Evolutionary conservation across 35 echinoderm and acorn worm species (phyloP).

Genomic region (Heliocidaris erythrogramma): DNA sequence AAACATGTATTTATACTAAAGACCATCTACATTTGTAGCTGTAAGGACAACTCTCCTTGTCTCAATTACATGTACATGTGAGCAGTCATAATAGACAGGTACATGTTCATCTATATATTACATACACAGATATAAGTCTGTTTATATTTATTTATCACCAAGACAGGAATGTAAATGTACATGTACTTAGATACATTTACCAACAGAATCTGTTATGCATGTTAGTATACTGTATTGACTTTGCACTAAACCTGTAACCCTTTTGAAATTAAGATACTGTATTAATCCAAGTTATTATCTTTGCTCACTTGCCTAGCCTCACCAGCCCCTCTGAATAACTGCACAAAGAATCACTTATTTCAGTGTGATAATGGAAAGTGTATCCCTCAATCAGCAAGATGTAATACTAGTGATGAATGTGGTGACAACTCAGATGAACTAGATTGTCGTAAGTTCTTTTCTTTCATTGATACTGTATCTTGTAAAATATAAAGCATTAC

Average conservation of each 20-base stretch:
- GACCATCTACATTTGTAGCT: no score
- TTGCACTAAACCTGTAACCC: not conserved
- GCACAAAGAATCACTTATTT: conserved; percentile 47
- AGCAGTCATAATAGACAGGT: no score
- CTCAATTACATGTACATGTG: no score
- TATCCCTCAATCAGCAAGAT: conserved; percentile 32
- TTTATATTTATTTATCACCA: no score
- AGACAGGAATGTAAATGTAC: no score
- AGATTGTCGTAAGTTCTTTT: conserved; percentile 68
- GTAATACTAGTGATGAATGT: conserved; percentile 72
- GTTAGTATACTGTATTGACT: not conserved
- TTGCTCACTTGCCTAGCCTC: not conserved
- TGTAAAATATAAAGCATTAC: not conserved
- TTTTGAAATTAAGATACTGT: not conserved
- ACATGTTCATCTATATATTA: no score
- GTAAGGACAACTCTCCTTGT: no score
- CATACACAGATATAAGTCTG: no score
- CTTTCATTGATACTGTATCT: not conserved
- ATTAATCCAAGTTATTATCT: no score
- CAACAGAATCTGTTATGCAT: not conserved
- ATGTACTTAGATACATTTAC: no score
- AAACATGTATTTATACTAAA: no score
- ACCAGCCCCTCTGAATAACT: conserved; percentile 22
- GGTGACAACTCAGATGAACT: conserved; percentile 76
- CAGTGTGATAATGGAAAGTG: conserved; percentile 71